Percentiles rank a stretch among this genome's conserved stretches.
Conservation (phyloP, 2,888 invertebrate species). For the Rhingia rostrata region DNA sequence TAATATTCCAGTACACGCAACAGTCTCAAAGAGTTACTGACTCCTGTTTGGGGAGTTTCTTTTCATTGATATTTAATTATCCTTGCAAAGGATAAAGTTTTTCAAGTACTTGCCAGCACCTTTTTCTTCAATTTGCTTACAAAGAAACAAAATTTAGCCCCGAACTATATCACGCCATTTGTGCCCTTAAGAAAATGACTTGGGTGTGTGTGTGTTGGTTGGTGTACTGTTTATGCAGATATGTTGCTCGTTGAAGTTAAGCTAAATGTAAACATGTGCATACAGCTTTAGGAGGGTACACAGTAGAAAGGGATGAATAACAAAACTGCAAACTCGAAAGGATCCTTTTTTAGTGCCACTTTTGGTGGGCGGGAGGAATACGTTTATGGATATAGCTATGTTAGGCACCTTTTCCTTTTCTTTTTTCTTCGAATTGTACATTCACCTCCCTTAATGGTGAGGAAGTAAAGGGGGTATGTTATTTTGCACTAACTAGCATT, state of each 20-base stretch:
- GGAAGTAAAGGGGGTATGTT: constrained; percentile 5
- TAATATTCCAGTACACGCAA: constrained; percentile 44
- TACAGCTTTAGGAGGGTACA: neutral
- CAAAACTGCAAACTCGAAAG: constrained; percentile 37
- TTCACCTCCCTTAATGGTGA: neutral
- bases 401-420: constrained; percentile 38
- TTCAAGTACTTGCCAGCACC: constrained; percentile 2
- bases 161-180: constrained; percentile 59
- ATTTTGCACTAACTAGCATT: constrained; percentile 64
- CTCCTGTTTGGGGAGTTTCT: neutral
- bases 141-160: neutral
- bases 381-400: constrained; percentile 1
- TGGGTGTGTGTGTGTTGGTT: neutral
- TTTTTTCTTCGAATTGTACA: constrained; percentile 37
- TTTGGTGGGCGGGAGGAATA: constrained; percentile 49
- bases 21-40: constrained; percentile 14
- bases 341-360: constrained; percentile 63
- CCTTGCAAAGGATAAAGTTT: constrained; percentile 18
- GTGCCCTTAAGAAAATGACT: constrained; percentile 22
- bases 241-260: constrained; percentile 38
- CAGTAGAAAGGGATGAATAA: constrained; percentile 5
- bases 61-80: constrained; percentile 55
- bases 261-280: constrained; percentile 55
- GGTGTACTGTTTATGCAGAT: constrained; percentile 14
- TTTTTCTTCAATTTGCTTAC: constrained; percentile 23